A percentile compares a stretch with the other conserved stretches of the same genome.
These are phyloP conservation scores for Aulostomus chinensis DNA, from an alignment of 2,797 vertebrate genomes.

Conservation along the genomic window DNA sequence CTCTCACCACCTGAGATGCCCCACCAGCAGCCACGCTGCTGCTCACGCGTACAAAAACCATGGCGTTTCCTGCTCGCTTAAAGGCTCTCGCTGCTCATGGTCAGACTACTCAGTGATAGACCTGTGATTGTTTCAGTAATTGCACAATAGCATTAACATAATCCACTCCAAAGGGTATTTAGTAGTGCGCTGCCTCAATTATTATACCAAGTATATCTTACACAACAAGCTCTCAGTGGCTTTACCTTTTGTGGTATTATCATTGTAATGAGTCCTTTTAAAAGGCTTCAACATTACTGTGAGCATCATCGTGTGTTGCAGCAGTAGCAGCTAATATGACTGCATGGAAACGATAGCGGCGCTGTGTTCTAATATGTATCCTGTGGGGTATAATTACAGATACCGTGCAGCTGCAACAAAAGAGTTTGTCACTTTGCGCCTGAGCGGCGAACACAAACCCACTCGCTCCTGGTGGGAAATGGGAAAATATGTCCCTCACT, in stretches of 20 bases:
- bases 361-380: constrained; percentile 30
- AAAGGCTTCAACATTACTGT: no score
- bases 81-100: no score
- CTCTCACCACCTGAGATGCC: no score
- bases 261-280: constrained; percentile 26
- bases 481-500: constrained; percentile 30
- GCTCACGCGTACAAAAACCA: no score
- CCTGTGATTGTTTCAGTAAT: constrained; percentile 6
- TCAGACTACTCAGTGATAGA: no score
- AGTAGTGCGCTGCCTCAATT: constrained; percentile 10
- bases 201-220: no score
- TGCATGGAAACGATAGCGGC: constrained; percentile 4
- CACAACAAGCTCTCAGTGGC: constrained; percentile 22
- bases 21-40: no score
- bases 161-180: constrained; percentile 26
- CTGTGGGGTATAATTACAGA: constrained; percentile 59
- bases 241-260: constrained; percentile 25
- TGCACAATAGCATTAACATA: constrained; percentile 18
- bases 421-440: constrained; percentile 28
- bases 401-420: constrained; percentile 41
- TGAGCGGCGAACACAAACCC: constrained; percentile 28
- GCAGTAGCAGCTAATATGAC: constrained; percentile 7
- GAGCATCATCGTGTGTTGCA: no score
- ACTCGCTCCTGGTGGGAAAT: constrained; percentile 23
- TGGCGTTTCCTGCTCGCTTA: no score